Base-by-base conservation (phyloP, 2,797 vertebrate species). In the Anguilla obscura region DNA sequence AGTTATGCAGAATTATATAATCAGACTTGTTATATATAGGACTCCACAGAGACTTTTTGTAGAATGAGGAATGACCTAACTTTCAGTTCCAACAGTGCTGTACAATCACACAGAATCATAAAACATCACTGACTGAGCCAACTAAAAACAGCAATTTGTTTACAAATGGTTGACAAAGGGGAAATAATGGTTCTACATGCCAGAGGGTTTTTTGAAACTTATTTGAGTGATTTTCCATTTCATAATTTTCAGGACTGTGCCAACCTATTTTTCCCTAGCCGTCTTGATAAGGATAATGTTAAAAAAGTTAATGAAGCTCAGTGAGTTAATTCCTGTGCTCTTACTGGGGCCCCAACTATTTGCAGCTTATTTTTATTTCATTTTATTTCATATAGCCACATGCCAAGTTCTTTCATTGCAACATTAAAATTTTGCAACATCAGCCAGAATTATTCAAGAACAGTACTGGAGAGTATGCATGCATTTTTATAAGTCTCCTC, bases 281-380 rank as follows among this genome's bases (percentile, higher is more conserved):
- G 87, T 91, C 92, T 91, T 93, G 93, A 95, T 94, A 93, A 90
- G 91, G 93, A 95, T 95, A 96, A 95, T 96, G 92, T 93, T 92
- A 95, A 95, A 94, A 93, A 95, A 94, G 95, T 96, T 96, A 96
- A 95, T 95, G 93, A 96, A 96, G 95, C 93, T 93, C 93, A 93
- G 96, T 95, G 93, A 94, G 94, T 94, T 94, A 96, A 95, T 96
- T 96, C 92, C 91, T 92, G 92, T 92, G 90, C 95, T 94, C 94
- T 95, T 95, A 93, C 94, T 94, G 95, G 90, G 93, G 92, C 91
- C 86, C 92, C 91, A 91, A 91, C 90, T 93, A 92, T 63, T 63
- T 63, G 10, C 52, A 54, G 24, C 16, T n/a, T 6, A 63, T 63
- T 21, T 63, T 54, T 54, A 54, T 54, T 54, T 45, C 40, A 54